Conservation (phyloP, 1,140 invertebrate genomes). For the Drosophila littoralis region DNA sequence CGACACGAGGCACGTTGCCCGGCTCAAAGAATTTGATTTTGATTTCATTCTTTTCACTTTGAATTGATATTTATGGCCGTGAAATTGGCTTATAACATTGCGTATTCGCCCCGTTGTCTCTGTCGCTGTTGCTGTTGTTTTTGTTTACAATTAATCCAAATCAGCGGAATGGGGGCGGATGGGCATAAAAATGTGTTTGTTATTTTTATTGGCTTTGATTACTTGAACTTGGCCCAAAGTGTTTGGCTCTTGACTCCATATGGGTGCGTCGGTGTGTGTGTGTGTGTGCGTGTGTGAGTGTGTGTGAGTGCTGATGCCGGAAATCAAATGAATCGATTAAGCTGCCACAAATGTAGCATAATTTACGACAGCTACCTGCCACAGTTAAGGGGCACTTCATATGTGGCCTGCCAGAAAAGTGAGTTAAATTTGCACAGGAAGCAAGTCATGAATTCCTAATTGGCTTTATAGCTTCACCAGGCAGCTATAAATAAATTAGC, state of each 20-base stretch:
- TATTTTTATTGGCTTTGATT: conserved; percentile 66
- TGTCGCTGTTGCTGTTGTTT: not conserved
- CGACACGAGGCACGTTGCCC: not conserved
- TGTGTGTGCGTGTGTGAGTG: not conserved
- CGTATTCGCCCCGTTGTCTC: conserved; percentile 19
- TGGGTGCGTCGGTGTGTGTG: not conserved
- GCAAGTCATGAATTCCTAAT: conserved; percentile 29
- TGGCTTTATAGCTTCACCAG: conserved; percentile 9
- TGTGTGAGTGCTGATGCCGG: not conserved
- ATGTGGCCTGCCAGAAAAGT: not conserved
- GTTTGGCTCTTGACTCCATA: conserved; percentile 18
- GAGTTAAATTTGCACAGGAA: conserved; percentile 1
- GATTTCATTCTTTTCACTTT: conserved; percentile 43
- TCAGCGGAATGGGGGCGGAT: not conserved
- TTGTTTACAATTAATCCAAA: conserved; percentile 39
- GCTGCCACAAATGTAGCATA: conserved; percentile 16
- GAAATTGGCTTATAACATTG: conserved; percentile 73
- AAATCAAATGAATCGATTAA: conserved; percentile 48
- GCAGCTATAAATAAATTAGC: conserved; percentile 32
- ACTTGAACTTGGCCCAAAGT: conserved; percentile 57
- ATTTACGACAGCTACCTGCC: conserved; percentile 41
- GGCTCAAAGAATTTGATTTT: conserved; percentile 38
- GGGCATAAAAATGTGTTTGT: conserved; percentile 53
- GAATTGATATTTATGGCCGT: conserved; percentile 69
- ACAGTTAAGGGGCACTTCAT: conserved; percentile 27